Conservation (phyloP, 2,797 vertebrate species). For the Sebastes kiyomatsui region DNA sequence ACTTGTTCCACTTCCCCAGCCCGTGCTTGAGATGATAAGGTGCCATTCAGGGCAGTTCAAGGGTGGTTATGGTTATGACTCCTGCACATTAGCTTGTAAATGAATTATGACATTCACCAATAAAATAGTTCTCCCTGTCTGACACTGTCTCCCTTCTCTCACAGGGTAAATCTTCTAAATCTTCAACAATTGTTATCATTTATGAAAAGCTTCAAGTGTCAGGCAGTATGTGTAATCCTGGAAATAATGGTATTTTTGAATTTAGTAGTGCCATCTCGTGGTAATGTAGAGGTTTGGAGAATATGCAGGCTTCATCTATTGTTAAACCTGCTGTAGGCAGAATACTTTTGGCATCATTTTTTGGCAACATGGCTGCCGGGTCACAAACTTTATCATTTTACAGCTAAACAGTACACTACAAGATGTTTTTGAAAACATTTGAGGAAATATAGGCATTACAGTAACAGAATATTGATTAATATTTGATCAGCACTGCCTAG, state of each 20-base stretch:
- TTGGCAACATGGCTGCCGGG: too few relatives aligned
- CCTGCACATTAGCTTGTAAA: constrained; percentile 23
- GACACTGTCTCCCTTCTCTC: background rate
- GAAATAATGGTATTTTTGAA: background rate
- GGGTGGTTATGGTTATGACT: constrained; percentile 49
- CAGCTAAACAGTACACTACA: too few relatives aligned
- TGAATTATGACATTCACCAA: constrained; percentile 25
- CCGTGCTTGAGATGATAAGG: constrained; percentile 20
- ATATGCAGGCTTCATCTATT: background rate
- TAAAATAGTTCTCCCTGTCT: background rate
- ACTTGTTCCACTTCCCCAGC: background rate
- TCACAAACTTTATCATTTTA: too few relatives aligned
- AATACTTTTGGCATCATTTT: too few relatives aligned
- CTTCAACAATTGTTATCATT: background rate
- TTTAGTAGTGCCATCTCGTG: constrained; percentile 31
- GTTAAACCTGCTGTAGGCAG: background rate
- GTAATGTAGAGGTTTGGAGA: background rate
- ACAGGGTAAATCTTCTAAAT: background rate
- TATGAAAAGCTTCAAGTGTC: background rate
- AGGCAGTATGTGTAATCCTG: background rate
- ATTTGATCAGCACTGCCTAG: too few relatives aligned
- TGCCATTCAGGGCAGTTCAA: constrained; percentile 50
- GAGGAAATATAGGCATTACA: too few relatives aligned
- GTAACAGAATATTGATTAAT: too few relatives aligned
- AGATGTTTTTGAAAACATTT: too few relatives aligned